Conservation (phyloP, 2,113 vertebrate genomes). For the Corynorhinus townsendii region DNA sequence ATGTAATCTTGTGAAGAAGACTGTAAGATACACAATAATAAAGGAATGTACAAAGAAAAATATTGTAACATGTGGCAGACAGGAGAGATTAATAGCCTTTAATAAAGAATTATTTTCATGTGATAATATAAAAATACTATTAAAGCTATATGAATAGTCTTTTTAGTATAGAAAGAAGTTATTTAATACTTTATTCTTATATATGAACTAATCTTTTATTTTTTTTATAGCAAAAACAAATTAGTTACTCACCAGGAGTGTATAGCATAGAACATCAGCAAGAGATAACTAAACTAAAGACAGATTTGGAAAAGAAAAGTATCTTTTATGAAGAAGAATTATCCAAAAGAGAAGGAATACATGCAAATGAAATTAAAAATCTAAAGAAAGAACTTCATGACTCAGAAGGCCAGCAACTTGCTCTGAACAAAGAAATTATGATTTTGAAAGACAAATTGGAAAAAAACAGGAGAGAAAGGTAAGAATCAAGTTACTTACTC, state of each 20-base stretch:
- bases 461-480: conserved; percentile 96
- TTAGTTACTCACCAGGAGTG: conserved; percentile 85
- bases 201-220: conserved; percentile 60
- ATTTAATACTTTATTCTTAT: conserved; percentile 38
- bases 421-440: conserved; percentile 96
- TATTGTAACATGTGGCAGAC: not conserved
- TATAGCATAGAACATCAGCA: conserved; percentile 90
- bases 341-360: conserved; percentile 88
- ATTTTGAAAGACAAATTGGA: conserved; percentile 98
- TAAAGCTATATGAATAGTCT: not conserved
- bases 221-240: conserved; percentile 87
- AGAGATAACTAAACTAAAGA: conserved; percentile 90
- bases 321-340: conserved; percentile 93
- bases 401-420: conserved; percentile 93
- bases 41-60: not conserved
- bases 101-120: conserved; percentile 26
- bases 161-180: conserved; percentile 32
- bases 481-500: conserved; percentile 83
- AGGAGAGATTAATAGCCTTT: not conserved
- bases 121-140: not conserved
- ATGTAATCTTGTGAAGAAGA: not conserved
- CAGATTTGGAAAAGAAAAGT: conserved; percentile 94
- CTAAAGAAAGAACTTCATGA: conserved; percentile 95
- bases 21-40: not conserved
- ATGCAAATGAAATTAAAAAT: conserved; percentile 90